Base-by-base conservation (phyloP, 2,888 invertebrate genomes). In the Spatulosminthurus flaviceps region DNA sequence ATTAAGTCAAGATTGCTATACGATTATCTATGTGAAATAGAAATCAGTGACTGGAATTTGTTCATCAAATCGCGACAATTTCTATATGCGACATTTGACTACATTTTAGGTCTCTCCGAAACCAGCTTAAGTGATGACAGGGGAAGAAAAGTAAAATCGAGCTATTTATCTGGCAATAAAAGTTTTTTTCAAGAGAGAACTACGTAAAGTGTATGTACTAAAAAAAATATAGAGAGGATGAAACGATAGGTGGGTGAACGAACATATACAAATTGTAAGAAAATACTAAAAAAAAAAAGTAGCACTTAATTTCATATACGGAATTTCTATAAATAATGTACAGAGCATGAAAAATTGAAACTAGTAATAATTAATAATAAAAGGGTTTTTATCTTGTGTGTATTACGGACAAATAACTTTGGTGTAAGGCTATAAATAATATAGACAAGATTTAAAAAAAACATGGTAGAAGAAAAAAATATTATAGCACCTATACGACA, bases 81-180 rank as follows among this genome's bases (percentile, higher is more conserved):
- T n/a, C n/a, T n/a, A n/a, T n/a, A n/a, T n/a, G n/a, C n/a, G n/a
- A n/a, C n/a, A n/a, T n/a, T n/a, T n/a, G n/a, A n/a, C n/a, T n/a
- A n/a, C n/a, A n/a, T n/a, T n/a, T n/a, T n/a, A n/a, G n/a, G n/a
- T n/a, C n/a, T n/a, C n/a, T n/a, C n/a, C n/a, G n/a, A n/a, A n/a
- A n/a, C n/a, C n/a, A n/a, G n/a, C n/a, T n/a, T n/a, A n/a, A n/a
- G 9, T 34, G 34, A 34, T 34, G 9, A 34, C 34, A 34, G 4
- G 34, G 5, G 34, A 34, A 34, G 34, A 34, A 34, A 9, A n/a
- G 4, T 7, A 34, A 75, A 75, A 75, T 75, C 75, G 75, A 75
- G 75, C 75, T 75, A 64, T 75, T 64, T 64, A 64, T 75, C 61
- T 75, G 75, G 75, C 75, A 75, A 75, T 75, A 75, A 75, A n/a